Conservation (phyloP, 2,113 vertebrate genomes). For the Daphoenositta chrysoptera region DNA sequence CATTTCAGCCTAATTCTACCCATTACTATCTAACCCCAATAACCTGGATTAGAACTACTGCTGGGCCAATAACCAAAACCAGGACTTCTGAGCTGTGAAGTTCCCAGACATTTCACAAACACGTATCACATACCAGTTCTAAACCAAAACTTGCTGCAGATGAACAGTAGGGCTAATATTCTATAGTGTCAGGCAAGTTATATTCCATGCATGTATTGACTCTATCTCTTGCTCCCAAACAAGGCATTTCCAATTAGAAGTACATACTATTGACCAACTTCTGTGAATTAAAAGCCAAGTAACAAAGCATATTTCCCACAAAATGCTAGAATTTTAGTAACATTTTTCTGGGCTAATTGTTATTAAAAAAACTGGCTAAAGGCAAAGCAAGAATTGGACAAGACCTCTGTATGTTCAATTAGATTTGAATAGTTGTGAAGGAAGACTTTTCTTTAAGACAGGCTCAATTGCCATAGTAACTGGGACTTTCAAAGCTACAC, state of each 20-base stretch:
- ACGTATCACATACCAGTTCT: background rate
- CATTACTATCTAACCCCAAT: rapidly evolving
- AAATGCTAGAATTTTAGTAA: background rate
- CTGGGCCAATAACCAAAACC: background rate
- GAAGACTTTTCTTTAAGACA: background rate
- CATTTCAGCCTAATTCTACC: background rate
- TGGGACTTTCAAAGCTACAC: background rate
- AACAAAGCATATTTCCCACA: background rate
- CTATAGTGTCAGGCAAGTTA: background rate
- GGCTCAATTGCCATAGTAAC: background rate
- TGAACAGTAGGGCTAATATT: background rate
- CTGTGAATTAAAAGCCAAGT: background rate
- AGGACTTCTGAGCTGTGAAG: background rate
- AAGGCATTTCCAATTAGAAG: background rate
- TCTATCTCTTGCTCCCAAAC: background rate
- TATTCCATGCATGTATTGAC: background rate
- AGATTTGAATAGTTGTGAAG: background rate
- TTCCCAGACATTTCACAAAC: background rate
- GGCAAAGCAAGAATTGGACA: background rate
- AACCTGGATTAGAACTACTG: background rate
- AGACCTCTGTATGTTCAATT: background rate
- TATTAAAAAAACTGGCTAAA: background rate
- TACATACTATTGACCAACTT: background rate
- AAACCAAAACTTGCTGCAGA: background rate
- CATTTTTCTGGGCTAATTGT: background rate